These are phyloP conservation scores for Pseudococcus longispinus DNA, from an alignment of 2,888 invertebrate genomes.

Conservation along the genomic window DNA sequence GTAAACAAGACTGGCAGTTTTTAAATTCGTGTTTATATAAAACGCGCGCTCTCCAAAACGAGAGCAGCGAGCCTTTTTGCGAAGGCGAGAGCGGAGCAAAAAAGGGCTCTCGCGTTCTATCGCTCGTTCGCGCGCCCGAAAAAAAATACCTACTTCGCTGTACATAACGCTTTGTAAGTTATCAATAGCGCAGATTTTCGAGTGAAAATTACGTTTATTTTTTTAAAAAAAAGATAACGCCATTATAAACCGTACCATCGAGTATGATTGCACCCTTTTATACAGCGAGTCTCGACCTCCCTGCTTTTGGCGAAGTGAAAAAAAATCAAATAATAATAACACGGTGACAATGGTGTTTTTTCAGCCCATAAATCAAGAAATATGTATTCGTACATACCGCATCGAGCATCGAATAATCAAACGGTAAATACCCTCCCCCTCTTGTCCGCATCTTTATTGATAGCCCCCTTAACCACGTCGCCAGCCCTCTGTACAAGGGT, in stretches of 20 bases:
- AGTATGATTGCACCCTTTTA: conserved; percentile 18
- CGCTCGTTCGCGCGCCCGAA: background rate
- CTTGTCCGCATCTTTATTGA: background rate
- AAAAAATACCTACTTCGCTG: background rate
- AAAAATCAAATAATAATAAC: conserved; percentile 20
- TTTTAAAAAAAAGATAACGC: background rate
- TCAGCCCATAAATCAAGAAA: conserved; percentile 1
- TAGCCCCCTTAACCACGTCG: background rate
- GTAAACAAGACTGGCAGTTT: conserved; percentile 28
- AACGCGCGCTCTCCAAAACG: background rate
- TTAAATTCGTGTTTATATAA: conserved; percentile 33
- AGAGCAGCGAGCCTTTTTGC: background rate
- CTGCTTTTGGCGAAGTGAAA: background rate
- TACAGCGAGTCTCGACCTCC: background rate
- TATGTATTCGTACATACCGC: background rate
- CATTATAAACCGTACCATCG: conserved; percentile 7
- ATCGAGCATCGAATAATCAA: background rate
- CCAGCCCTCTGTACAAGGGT: background rate
- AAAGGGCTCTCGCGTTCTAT: background rate
- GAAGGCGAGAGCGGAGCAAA: background rate
- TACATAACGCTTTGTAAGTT: background rate
- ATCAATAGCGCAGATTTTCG: background rate
- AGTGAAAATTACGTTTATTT: background rate
- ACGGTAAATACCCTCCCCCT: background rate
- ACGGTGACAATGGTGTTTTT: conserved; percentile 10